These are phyloP conservation scores for Lasioglossum calceatum DNA, from an alignment of 2,888 invertebrate genomes.

Conservation along the genomic window DNA sequence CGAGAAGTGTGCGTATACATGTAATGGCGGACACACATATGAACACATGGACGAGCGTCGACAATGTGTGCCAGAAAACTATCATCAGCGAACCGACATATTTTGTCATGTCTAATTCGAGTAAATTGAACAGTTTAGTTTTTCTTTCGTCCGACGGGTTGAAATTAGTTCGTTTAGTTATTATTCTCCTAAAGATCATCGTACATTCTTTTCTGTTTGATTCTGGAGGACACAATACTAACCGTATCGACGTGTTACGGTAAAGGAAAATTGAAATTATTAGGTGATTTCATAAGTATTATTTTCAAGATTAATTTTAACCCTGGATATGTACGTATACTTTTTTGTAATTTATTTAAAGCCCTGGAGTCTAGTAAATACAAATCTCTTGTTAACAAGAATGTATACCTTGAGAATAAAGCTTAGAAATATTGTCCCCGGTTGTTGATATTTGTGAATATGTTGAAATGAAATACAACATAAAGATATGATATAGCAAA, in stretches of 20 bases:
- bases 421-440: slow-evolving; percentile 11
- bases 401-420: slow-evolving; percentile 11
- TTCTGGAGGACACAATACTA: background rate
- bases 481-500: slow-evolving; percentile 4
- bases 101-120: slow-evolving; percentile 22
- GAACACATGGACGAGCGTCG: slow-evolving; percentile 3
- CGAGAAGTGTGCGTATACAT: slow-evolving; percentile 15
- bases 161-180: background rate
- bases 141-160: slow-evolving; percentile 15
- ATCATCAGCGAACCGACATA: slow-evolving; percentile 31
- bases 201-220: background rate
- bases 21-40: background rate
- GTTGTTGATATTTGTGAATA: slow-evolving; percentile 10
- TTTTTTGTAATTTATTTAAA: slow-evolving; percentile 10
- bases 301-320: background rate
- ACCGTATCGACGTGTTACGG: no score
- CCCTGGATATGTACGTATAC: background rate
- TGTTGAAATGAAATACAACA: slow-evolving; percentile 5
- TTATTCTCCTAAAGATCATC: background rate
- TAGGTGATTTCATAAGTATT: background rate
- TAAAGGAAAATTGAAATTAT: background rate
- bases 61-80: slow-evolving; percentile 29
- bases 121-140: slow-evolving; percentile 12
- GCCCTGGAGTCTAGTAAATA: slow-evolving; percentile 1
- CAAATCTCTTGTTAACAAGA: slow-evolving; percentile 6